phyloP scores from a whole-genome alignment of 2,888 invertebrate genomes.

The Nowickia ferox region DNA sequence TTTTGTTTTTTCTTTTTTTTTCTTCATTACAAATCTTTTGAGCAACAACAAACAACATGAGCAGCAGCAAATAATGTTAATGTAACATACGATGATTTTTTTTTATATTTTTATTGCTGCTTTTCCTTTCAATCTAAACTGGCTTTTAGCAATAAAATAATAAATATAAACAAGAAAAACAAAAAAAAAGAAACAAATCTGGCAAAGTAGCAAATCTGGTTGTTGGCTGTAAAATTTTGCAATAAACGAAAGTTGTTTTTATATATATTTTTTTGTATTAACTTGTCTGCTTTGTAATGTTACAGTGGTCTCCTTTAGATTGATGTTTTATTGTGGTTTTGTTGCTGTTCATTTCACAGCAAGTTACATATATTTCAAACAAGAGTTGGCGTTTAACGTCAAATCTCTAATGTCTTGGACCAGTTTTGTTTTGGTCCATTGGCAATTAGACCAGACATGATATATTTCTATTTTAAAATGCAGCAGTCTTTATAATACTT shows the following conservation, averaged over 20 bases:
- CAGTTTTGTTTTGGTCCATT: constrained; percentile 62
- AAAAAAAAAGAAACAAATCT: constrained; percentile 32
- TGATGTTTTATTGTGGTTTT: constrained; percentile 31
- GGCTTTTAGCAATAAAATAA: constrained; percentile 52
- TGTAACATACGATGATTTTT: constrained; percentile 23
- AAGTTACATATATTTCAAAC: constrained; percentile 6
- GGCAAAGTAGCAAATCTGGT: constrained; percentile 67
- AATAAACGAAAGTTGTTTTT: constrained; percentile 72
- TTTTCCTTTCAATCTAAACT: constrained; percentile 68
- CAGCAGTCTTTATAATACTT: not conserved
- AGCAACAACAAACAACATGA: constrained; percentile 19
- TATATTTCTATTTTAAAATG: constrained; percentile 31
- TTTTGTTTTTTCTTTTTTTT: constrained; percentile 5
- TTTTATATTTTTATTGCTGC: constrained; percentile 22
- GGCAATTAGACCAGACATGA: constrained; percentile 60
- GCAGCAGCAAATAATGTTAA: constrained; percentile 33
- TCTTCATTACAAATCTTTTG: not conserved
- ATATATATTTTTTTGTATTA: constrained; percentile 10
- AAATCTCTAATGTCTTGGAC: constrained; percentile 49
- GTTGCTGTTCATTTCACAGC: constrained; percentile 30
- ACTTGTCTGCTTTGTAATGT: constrained; percentile 28
- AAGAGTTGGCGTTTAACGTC: constrained; percentile 68
- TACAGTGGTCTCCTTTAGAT: constrained; percentile 65
- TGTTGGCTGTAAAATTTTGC: constrained; percentile 65
- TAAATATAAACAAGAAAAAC: not conserved